These are phyloP conservation scores for Epirrhoe tristata DNA, from an alignment of 2,888 invertebrate species.

Conservation along the genomic window DNA sequence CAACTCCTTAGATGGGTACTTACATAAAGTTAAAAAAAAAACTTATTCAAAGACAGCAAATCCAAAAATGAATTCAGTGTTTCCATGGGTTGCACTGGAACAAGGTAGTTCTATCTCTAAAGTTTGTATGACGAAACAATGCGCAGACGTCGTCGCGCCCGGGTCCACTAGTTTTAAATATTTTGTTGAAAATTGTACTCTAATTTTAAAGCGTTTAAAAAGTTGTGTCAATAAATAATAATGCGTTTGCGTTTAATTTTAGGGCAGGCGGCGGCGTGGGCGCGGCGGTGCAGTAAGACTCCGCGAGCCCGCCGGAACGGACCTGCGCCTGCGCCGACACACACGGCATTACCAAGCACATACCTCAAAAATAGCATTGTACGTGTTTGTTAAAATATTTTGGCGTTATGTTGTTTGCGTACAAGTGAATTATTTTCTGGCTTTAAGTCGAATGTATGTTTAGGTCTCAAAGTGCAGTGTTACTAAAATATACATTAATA, in stretches of 20 bases:
- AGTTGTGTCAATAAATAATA: constrained; percentile 78
- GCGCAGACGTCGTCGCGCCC: no score
- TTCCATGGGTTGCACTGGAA: no score
- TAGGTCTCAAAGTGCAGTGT: constrained; percentile 9
- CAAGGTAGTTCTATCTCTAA: no score
- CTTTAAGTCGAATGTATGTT: not conserved
- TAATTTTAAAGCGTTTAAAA: constrained; percentile 67
- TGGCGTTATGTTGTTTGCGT: not conserved
- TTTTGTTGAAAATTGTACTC: constrained; percentile 40
- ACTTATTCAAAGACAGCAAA: no score
- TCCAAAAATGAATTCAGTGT: no score
- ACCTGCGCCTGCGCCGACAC: constrained; percentile 44
- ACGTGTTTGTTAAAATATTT: constrained; percentile 3
- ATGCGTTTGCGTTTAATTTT: constrained; percentile 65
- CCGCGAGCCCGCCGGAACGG: constrained; percentile 49
- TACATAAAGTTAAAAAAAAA: no score
- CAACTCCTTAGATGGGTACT: no score
- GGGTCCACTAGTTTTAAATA: no score
- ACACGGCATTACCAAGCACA: constrained; percentile 33
- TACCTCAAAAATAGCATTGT: constrained; percentile 18
- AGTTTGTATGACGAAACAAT: no score
- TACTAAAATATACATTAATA: not conserved
- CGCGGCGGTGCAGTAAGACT: constrained; percentile 57
- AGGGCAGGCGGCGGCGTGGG: constrained; percentile 47
- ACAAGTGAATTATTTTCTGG: not conserved